These are phyloP conservation scores for Craterocephalus amniculus DNA, from an alignment of 2,797 vertebrate species.

Conservation along the genomic window DNA sequence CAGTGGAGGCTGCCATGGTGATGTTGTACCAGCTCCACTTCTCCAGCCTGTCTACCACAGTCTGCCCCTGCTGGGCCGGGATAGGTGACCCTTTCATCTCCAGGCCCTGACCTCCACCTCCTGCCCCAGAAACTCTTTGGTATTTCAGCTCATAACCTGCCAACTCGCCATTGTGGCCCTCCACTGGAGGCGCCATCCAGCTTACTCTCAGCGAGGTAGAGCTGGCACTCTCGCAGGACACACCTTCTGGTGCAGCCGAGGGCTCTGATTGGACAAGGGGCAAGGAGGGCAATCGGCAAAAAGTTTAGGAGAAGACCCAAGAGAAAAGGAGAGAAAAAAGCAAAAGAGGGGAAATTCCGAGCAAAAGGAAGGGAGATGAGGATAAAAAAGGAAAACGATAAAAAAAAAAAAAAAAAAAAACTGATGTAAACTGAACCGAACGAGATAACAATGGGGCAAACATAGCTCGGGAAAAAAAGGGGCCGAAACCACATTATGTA, in stretches of 20 bases:
- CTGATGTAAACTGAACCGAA: conserved; percentile 63
- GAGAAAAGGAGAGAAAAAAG: conserved; percentile 40
- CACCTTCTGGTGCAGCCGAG: conserved; percentile 91
- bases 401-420: too few species aligned
- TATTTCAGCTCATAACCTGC: conserved; percentile 92
- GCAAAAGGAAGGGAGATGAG: conserved; percentile 68
- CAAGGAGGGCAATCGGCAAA: conserved; percentile 82
- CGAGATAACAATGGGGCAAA: conserved; percentile 58
- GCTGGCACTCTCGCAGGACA: conserved; percentile 91
- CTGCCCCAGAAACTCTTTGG: conserved; percentile 84
- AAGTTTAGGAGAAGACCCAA: conserved; percentile 61
- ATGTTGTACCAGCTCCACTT: conserved; percentile 95
- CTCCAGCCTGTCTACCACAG: conserved; percentile 88
- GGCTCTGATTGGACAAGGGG: conserved; percentile 88
- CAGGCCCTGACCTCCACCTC: conserved; percentile 78
- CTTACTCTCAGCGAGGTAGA: conserved; percentile 96
- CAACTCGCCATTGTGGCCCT: conserved; percentile 90
- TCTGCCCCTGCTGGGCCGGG: conserved; percentile 83
- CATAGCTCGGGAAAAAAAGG: conserved; percentile 43
- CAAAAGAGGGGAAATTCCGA: conserved; percentile 65
- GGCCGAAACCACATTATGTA: conserved; percentile 50
- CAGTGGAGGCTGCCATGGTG: conserved; percentile 86
- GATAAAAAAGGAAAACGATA: conserved; percentile 74
- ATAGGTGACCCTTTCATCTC: conserved; percentile 85
- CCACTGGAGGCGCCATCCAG: conserved; percentile 91